Evolutionary conservation across 1,140 invertebrate genomes (phyloP).

Genomic region (Arion vulgaris): DNA sequence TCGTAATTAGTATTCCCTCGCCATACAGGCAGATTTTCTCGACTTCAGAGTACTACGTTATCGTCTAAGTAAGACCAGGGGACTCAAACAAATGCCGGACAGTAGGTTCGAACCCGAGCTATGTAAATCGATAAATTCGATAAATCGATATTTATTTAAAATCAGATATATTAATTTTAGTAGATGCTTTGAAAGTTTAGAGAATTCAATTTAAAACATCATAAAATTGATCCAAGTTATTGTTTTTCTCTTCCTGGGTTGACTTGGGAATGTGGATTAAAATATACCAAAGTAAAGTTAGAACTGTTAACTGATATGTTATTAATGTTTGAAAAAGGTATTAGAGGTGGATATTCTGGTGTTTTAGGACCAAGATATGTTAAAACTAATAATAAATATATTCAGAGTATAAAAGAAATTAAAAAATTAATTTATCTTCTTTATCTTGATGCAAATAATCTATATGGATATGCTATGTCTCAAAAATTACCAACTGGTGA

Average conservation of each 20-base stretch:
- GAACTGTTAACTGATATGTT: slow-evolving; percentile 48
- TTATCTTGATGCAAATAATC: too few relatives aligned
- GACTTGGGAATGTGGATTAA: too few relatives aligned
- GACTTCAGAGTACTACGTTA: too few relatives aligned
- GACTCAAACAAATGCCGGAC: too few relatives aligned
- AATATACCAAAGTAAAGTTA: slow-evolving; percentile 49
- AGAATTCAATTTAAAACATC: slow-evolving; percentile 46
- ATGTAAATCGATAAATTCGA: too few relatives aligned
- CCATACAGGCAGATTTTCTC: too few relatives aligned
- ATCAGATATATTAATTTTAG: slow-evolving; percentile 33
- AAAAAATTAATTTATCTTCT: slow-evolving; percentile 27
- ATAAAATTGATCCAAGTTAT: slow-evolving; percentile 57
- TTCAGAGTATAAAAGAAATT: background rate
- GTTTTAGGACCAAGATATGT: slow-evolving; percentile 40
- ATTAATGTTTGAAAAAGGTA: too few relatives aligned
- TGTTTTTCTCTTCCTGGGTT: too few relatives aligned
- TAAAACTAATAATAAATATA: slow-evolving; percentile 32
- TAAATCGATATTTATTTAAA: slow-evolving; percentile 33
- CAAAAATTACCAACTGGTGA: too few relatives aligned
- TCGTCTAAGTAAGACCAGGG: too few relatives aligned
- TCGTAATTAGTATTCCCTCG: too few relatives aligned
- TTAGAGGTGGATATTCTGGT: slow-evolving; percentile 41
- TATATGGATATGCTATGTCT: slow-evolving; percentile 58
- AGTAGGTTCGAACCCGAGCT: too few relatives aligned
- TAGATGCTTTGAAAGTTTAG: slow-evolving; percentile 73